Evolutionary conservation across 2,113 vertebrate species (phyloP).

Genomic region (Carassius carassius): DNA sequence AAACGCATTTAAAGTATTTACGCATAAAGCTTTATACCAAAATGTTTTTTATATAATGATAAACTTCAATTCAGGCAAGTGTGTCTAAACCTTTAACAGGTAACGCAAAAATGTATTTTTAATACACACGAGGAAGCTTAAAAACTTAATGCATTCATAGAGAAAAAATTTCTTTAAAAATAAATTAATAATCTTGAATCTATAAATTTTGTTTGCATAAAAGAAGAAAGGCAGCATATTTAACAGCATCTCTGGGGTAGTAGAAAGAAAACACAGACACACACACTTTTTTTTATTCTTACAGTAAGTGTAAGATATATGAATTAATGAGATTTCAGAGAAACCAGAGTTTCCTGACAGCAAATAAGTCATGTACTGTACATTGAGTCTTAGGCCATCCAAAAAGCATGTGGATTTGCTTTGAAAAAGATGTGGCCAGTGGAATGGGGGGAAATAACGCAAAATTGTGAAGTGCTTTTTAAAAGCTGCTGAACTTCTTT

Average conservation of each 20-base stretch:
- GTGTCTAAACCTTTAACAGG: background rate
- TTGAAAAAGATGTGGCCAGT: no score
- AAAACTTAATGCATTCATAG: background rate
- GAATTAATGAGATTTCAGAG: background rate
- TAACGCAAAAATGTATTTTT: background rate
- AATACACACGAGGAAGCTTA: background rate
- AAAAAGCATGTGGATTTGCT: background rate
- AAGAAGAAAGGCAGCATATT: background rate
- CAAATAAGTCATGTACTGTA: background rate
- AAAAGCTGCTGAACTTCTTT: no score
- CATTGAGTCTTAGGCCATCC: background rate
- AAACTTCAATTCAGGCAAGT: background rate
- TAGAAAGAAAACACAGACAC: no score
- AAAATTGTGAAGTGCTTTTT: no score
- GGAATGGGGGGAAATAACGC: no score
- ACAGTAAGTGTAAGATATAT: background rate
- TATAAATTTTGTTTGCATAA: conserved; percentile 1
- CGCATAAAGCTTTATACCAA: background rate
- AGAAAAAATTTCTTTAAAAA: background rate
- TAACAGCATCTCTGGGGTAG: background rate
- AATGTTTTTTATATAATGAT: background rate
- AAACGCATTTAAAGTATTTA: background rate
- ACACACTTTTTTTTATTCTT: background rate
- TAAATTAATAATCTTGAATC: background rate
- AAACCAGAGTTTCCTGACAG: background rate